Evolutionary conservation across 2,797 vertebrate species (phyloP), one percentile per base, ranked within the genome.

Genomic region (Austrolebias charrua): DNA sequence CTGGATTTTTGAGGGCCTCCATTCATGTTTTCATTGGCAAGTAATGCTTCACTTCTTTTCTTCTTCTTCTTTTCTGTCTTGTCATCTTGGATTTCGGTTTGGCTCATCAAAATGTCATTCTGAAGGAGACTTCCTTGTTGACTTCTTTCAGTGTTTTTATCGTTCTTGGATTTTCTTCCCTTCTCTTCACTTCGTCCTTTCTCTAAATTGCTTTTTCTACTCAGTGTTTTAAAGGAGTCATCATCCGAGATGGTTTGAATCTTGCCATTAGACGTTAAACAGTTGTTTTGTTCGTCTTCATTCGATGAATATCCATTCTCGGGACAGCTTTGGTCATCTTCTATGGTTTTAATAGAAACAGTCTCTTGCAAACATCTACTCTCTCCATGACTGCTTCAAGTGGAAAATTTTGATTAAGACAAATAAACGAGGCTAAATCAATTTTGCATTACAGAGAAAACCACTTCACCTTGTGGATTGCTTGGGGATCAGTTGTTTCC

Each of bases 401-500:
- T 6, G 29, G 61, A 60, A 58, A 66, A 51, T 65, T 5, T 40
- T 78, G 12, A 59, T 57, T 7, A 57, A 29, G 0, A 60, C 14
- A n/a, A 8, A 44, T 2, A 66, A n/a, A 13, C 1, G 12, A 48
- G 13, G 19, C 19, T 20, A 0, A 48, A 20, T 4, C 10, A 47
- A 4, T 8, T n/a, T 10, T 18, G 19, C n/a, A 11, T 40, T 40
- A 11, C 35, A 38, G 38, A 12, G 38, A 54, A 38, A 63, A 20
- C 50, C 1, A 70, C 8, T 1, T 69, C 69, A 95, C 92, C 90
- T 93, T 75, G 63, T 73, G 24, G 82, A 80, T 66, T 89, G 90
- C 71, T 92, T 90, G 12, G 88, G 86, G 71, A 92, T 60, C 48
- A 95, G 55, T 72, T 92, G 88, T 79, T 96, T 94, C 93, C 92